Evolutionary conservation across 2,113 vertebrate species (phyloP).

Genomic region (Nannospalax galili): DNA sequence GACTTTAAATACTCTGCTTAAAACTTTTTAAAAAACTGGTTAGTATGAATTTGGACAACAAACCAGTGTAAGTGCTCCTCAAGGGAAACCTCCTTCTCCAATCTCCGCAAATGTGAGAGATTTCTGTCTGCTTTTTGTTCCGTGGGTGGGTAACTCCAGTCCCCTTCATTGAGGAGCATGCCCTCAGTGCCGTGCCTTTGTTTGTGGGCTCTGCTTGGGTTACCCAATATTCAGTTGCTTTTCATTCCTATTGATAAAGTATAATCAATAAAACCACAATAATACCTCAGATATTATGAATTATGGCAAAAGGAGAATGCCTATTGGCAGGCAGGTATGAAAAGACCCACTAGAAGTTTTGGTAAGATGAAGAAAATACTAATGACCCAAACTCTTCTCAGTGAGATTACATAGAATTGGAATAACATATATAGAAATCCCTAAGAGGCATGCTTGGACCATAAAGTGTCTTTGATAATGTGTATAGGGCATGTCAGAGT

Average conservation of each 20-base stretch:
- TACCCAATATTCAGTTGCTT: neutral
- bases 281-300: neutral
- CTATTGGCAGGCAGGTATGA: neutral
- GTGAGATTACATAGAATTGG: neutral
- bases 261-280: neutral
- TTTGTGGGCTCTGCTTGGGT: neutral
- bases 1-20: no score
- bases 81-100: neutral
- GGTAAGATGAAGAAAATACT: neutral
- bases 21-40: no score
- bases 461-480: neutral
- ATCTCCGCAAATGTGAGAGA: neutral
- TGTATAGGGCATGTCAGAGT: neutral
- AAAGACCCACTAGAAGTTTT: neutral
- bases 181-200: neutral
- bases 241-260: neutral
- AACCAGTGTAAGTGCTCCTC: neutral
- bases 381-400: neutral
- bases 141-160: neutral
- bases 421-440: neutral
- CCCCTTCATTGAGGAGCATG: neutral
- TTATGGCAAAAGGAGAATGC: neutral
- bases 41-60: no score
- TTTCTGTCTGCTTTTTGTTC: neutral
- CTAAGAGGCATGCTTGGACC: neutral